These are phyloP conservation scores for Coryphaenoides rupestris DNA, from an alignment of 2,113 vertebrate species.

Conservation along the genomic window DNA sequence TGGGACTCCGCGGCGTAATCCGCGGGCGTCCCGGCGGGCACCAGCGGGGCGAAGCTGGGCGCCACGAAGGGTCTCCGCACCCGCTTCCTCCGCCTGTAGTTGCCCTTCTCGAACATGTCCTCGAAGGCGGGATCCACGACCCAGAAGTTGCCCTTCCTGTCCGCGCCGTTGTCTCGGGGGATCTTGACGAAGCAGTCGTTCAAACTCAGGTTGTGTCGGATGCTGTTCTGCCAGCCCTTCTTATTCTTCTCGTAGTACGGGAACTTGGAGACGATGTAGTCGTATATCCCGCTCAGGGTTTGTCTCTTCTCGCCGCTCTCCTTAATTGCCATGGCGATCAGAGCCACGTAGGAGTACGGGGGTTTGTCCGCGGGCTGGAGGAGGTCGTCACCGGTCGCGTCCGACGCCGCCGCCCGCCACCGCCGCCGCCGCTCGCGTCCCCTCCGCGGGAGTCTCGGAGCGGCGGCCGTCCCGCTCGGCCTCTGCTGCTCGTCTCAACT, in stretches of 20 bases:
- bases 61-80: constrained; percentile 49
- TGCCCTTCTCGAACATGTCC: constrained; percentile 76
- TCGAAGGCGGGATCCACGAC: constrained; percentile 74
- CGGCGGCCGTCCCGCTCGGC: background rate
- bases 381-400: background rate
- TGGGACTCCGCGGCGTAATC: constrained; percentile 50
- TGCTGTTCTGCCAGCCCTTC: constrained; percentile 81
- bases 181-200: constrained; percentile 80
- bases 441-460: background rate
- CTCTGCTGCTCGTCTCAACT: background rate
- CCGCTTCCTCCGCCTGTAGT: constrained; percentile 69
- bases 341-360: constrained; percentile 78
- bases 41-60: constrained; percentile 22
- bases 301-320: constrained; percentile 68
- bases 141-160: constrained; percentile 75
- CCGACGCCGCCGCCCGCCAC: background rate
- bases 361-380: constrained; percentile 68
- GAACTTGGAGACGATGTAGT: constrained; percentile 73
- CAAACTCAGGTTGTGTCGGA: constrained; percentile 82
- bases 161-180: constrained; percentile 52
- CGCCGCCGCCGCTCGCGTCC: constrained; percentile 8
- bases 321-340: constrained; percentile 82
- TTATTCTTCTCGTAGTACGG: constrained; percentile 75
- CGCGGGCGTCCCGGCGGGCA: constrained; percentile 31
- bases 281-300: constrained; percentile 78